Evolutionary conservation across 2,888 invertebrate species (phyloP), one percentile per base, ranked within the genome.

Genomic region (Epinotia brunnichana): DNA sequence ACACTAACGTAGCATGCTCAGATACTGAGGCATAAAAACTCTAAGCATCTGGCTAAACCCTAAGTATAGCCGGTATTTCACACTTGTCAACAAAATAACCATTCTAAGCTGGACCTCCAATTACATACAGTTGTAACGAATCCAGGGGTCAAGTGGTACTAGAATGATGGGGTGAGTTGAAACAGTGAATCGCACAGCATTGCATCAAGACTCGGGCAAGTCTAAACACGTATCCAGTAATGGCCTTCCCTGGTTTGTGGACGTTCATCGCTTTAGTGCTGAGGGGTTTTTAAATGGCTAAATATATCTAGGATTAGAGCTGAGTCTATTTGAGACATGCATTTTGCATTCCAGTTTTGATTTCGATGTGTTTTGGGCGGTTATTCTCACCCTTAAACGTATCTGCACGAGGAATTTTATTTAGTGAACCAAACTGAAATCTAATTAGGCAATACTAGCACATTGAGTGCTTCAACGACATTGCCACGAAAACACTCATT

Each of bases 171-270:
- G 48, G 48, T n/a, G 48, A 48, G 13, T 48, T 3, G n/a, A 48
- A 48, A 48, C 48, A n/a, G 48, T n/a, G 48, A 48, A 48, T 48
- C 48, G 48, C n/a, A 48, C 48, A 35, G 35, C 35, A 44, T 13
- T 44, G 44, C 44, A 48, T 48, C n/a, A 48, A 48, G 51, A 19
- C 51, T 11, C n/a, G 15, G 24, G 15, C 44, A 44, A 70, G 64
- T 69, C 72, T 69, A 56, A 66, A 72, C 60, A 74, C 69, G 69
- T 54, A 17, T 21, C 39, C 17, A 24, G 61, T 74, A 75, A 73
- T 75, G 74, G 73, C 67, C 29, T 63, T 62, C 61, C 29, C 70
- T 74, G 62, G 69, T 74, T 48, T 24, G 61, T 61, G 61, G 66
- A 62, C 72, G 71, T 51, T 57, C 73, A 63, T 67, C 62, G 53